Evolutionary conservation across 2,797 vertebrate species (phyloP).

Genomic region (Dicrostonyx torquatus): DNA sequence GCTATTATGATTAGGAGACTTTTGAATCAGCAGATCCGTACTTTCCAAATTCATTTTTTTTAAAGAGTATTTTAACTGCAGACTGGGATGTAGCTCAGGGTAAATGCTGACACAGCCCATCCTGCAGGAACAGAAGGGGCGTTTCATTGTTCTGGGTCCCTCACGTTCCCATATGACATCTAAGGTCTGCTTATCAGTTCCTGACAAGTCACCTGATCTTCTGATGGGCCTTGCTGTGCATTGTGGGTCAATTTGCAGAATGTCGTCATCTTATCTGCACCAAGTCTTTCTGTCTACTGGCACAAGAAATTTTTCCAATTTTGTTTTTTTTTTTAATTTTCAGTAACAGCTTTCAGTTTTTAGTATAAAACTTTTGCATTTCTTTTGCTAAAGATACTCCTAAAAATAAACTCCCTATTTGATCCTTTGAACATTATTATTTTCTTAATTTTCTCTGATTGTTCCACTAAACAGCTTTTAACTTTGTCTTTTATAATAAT

Average conservation of each 20-base stretch:
- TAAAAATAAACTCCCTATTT: neutral
- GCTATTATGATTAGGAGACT: neutral
- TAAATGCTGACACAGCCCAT: neutral
- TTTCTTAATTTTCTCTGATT: constrained; percentile 16
- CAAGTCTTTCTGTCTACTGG: neutral
- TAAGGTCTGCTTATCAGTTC: neutral
- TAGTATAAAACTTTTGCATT: neutral
- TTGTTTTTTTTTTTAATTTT: neutral
- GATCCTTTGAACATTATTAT: neutral
- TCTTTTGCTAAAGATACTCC: constrained; percentile 15
- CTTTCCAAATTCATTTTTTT: neutral
- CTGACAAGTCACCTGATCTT: neutral
- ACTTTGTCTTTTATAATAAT: neutral
- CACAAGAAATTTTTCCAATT: neutral
- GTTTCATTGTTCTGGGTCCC: neutral
- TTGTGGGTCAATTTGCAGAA: neutral
- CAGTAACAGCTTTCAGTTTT: neutral
- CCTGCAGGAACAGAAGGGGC: neutral
- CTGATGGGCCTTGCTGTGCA: neutral
- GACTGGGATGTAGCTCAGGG: neutral
- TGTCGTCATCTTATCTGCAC: neutral
- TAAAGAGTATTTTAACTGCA: too few species aligned
- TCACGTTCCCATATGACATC: neutral
- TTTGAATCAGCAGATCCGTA: neutral
- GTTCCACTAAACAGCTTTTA: neutral